Base-by-base conservation (phyloP, 2,797 vertebrate genomes). In the Morelia viridis region DNA sequence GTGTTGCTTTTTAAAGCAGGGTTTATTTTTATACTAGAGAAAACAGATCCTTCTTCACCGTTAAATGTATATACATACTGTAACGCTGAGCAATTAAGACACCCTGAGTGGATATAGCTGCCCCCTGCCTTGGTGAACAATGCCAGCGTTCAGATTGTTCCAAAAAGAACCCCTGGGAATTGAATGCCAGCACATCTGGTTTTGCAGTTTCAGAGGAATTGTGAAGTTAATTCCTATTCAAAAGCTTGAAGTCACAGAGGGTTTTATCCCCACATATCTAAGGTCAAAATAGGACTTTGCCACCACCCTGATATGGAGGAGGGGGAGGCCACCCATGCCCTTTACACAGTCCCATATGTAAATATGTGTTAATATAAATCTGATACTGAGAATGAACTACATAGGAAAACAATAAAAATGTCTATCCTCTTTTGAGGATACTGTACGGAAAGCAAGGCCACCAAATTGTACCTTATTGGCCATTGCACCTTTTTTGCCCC, bases 101-200 rank as follows among this genome's bases (percentile, higher is more conserved):
- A 96, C 95, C 95, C 94, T 95, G 95, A 95, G 95, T 95, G 96
- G 96, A 95, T 96, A 95, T 95, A 95, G 94, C 95, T 96, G 94
- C 93, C 96, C 94, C 95, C 92, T 97, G 96, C 95, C 96, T 95
- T 94, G 94, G 96, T 95, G 96, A 96, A 95, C 95, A 96, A 96
- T 95, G 96, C 96, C 96, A 96, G 93, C 92, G 93, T 95, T 97
- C 96, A 96, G 96, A 97, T 96, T 96, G 96, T 95, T 97, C 95
- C 96, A 89, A 96, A 96, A 96, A 93, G 94, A 96, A 95, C 94
- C 96, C 95, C 95, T 93, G 93, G 94, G 94, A 96, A 95, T 95
- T 95, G 95, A 96, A 96, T 96, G 96, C 96, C 96, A 96, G 93
- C 96, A 96, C 96, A 96, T 96, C 96, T 97, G 96, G 96, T 96